Evolutionary conservation across 2,113 vertebrate genomes (phyloP), one percentile per base, ranked within the genome.

Genomic region (Myrmophylax atrothorax): DNA sequence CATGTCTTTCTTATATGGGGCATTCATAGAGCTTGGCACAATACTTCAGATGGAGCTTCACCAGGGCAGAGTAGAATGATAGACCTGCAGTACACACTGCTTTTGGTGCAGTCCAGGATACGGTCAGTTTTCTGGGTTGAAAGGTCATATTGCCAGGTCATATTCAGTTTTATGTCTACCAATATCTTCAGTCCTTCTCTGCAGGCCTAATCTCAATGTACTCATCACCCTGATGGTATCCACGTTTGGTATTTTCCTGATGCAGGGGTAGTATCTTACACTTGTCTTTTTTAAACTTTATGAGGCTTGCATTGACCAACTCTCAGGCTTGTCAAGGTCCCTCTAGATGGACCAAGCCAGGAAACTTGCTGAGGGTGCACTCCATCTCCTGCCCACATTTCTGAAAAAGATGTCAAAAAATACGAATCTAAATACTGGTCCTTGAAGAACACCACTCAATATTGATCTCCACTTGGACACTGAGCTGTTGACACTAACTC

Each of bases 401-500:
- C 47, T 25, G 14, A 19, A 16, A 70, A 70, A 18, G 16, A 29
- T 15, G 2, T 53, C 49, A 15, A 76, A 81, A 50, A 50, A 11
- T 10, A 17, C 14, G 1, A 3, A 46, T 84, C 12, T 19, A 18
- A 46, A 3, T 40, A 33, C 4, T 0, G 1, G 40, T 6, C 1
- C 0, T 12, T 66, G 40, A 37, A 17, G 12, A 47, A 62, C 12
- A 26, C 3, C 7, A 20, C 14, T 50, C 3, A 1, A 25, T 29
- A 9, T 16, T 42, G 11, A 12, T 58, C 23, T 78, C 37, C 37
- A 60, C 7, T 7, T 29, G 6, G 19, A 18, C 22, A 50, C 6
- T 1, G 3, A 56, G 16, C 13, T 3, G 0, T 37, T 17, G 18
- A 33, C 8, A 17, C 3, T 12, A 90, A 29, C 2, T 5, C 28